Evolutionary conservation across 2,888 invertebrate species (phyloP).

Genomic region (Noctua janthina): DNA sequence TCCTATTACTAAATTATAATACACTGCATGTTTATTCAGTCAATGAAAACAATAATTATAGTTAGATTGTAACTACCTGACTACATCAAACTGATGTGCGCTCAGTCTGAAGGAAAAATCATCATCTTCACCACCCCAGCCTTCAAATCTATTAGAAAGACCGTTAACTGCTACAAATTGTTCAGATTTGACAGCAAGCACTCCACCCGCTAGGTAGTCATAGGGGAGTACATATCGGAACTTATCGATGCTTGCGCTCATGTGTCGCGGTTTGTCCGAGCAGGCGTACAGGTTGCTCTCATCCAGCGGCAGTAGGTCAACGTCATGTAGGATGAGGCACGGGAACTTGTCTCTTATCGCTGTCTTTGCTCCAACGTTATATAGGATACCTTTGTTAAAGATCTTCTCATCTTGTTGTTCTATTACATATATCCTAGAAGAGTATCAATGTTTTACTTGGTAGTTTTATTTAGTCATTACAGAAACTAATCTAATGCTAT

Average conservation of each 20-base stretch:
- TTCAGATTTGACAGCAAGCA: slow-evolving; percentile 79
- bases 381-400: slow-evolving; percentile 96
- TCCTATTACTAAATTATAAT: background rate
- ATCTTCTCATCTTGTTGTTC: slow-evolving; percentile 94
- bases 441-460: background rate
- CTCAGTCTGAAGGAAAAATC: slow-evolving; percentile 79
- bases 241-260: slow-evolving; percentile 96
- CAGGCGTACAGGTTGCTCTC: slow-evolving; percentile 96
- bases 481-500: background rate
- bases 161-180: slow-evolving; percentile 81
- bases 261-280: slow-evolving; percentile 94
- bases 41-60: background rate
- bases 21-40: background rate
- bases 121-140: slow-evolving; percentile 89
- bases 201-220: slow-evolving; percentile 77
- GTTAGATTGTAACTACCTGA: slow-evolving; percentile 72
- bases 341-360: slow-evolving; percentile 93
- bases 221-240: slow-evolving; percentile 84
- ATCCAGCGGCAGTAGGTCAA: slow-evolving; percentile 96
- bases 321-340: slow-evolving; percentile 97
- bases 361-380: slow-evolving; percentile 95
- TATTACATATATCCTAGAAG: slow-evolving; percentile 93
- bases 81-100: slow-evolving; percentile 72
- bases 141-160: slow-evolving; percentile 83
- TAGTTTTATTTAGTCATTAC: background rate